Base-by-base conservation (phyloP, 92 coral and sea anemone genomes). In the Bergia puertoricense region DNA sequence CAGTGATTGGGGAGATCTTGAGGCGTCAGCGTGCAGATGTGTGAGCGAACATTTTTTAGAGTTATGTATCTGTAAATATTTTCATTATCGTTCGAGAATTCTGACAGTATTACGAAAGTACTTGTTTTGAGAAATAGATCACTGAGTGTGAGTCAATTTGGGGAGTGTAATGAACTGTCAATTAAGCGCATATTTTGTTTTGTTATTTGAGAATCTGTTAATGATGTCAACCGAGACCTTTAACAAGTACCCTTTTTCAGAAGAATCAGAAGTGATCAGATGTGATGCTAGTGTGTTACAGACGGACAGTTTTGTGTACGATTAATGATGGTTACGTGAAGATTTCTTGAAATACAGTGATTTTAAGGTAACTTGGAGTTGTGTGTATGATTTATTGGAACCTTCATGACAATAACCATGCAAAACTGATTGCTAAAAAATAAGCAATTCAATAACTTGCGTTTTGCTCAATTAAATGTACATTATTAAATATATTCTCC, bases 1-100 rank as follows among this genome's bases (percentile, higher is more conserved):
- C 76, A 72, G 43, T 72, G 76, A 72, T 72, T 0, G 76, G 76
- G 76, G 76, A 72, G 76, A 15, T 72, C 5, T 72, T 72, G 43
- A 72, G 76, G 5, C 76, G 76, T 11, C 43, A 72, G 43, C 4
- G 4, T 15, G 76, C 76, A 3, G 76, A 36, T 72, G 76, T 72
- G 4, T 72, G 76, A 72, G 43, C 76, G 76, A 72, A 72, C 30
- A 30, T 30, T 30, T 30, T 30, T 30, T 30, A 30, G 30, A 30
- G 30, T 6, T 30, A 42, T 71, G 76, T 59, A 20, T 59, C 16
- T 59, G 68, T 59, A 59, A 59, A 59, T 59, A 59, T 59, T 59
- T 51, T 59, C 68, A n/a, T 15, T 59, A 59, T 2, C 68, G 23
- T 59, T 59, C 16, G 68, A 59, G 23, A 59, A 59, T n/a, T 59